Conservation (phyloP, 1,140 invertebrate species). For the Ceratina australensis region DNA sequence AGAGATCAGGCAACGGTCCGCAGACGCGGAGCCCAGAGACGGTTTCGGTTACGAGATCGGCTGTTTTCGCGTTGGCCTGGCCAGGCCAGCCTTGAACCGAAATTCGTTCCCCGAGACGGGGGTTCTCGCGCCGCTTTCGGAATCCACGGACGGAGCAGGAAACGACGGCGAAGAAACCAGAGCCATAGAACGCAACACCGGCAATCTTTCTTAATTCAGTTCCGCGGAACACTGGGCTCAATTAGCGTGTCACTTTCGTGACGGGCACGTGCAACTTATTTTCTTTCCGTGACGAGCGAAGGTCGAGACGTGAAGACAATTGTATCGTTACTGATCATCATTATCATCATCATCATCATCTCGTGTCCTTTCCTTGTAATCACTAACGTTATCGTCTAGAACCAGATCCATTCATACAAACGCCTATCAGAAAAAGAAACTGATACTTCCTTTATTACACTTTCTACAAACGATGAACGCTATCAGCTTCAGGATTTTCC, state of each 20-base stretch:
- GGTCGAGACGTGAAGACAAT: conserved; percentile 14
- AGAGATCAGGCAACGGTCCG: no score
- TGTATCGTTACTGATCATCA: neutral
- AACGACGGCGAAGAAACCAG: neutral
- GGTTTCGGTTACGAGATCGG: neutral
- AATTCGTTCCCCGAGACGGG: neutral
- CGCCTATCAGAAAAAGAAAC: neutral
- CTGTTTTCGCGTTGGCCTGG: neutral
- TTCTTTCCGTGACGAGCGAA: conserved; percentile 17
- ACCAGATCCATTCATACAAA: no score
- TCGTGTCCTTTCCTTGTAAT: neutral
- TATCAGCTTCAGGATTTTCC: no score
- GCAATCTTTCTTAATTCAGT: conserved; percentile 40
- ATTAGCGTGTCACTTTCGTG: conserved; percentile 38
- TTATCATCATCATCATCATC: no score
- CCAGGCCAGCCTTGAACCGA: neutral
- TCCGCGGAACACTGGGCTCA: conserved; percentile 1
- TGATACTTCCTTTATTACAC: no score
- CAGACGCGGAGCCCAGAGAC: no score
- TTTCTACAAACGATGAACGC: no score
- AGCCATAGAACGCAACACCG: conserved; percentile 5
- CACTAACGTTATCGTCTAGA: neutral
- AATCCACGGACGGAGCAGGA: neutral
- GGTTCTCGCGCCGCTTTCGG: neutral
- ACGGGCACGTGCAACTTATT: conserved; percentile 29